phyloP scores from a whole-genome alignment of 1,140 invertebrate species.

The Brachionus angularis region DNA sequence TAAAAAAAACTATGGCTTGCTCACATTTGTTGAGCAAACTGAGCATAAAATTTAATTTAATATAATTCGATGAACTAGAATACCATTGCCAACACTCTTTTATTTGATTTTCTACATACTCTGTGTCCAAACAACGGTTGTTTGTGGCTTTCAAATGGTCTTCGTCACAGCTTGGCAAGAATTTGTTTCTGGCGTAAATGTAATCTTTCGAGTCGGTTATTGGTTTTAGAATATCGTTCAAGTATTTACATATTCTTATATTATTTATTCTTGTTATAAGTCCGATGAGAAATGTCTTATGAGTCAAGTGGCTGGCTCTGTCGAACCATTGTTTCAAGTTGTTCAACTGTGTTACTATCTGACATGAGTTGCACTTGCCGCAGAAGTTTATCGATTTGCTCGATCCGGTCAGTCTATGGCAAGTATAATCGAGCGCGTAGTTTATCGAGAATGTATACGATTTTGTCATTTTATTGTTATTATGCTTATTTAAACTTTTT shows the following conservation, averaged over 20 bases:
- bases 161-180: conserved; percentile 30
- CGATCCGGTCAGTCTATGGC: conserved; percentile 16
- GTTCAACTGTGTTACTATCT: conserved; percentile 28
- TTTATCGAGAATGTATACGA: conserved; percentile 25
- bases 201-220: conserved; percentile 36
- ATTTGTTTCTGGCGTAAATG: conserved; percentile 39
- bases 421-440: conserved; percentile 9
- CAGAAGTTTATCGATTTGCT: conserved; percentile 23
- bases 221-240: conserved; percentile 27
- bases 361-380: conserved; percentile 41
- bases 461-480: conserved; percentile 29
- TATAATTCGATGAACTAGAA: conserved; percentile 1
- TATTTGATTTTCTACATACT: conserved; percentile 26
- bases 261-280: conserved; percentile 22
- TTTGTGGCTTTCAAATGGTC: conserved; percentile 35
- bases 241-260: conserved; percentile 25
- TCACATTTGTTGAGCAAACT: conserved; percentile 41
- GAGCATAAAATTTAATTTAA: conserved; percentile 41
- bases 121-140: conserved; percentile 30
- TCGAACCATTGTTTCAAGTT: conserved; percentile 39
- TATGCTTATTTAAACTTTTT: neutral
- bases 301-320: conserved; percentile 21
- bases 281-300: conserved; percentile 14
- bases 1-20: conserved; percentile 31
- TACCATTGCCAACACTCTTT: conserved; percentile 33